Evolutionary conservation across 1,140 invertebrate species (phyloP), one percentile per base, ranked within the genome.

Genomic region (Chrysomallon squamiferum): DNA sequence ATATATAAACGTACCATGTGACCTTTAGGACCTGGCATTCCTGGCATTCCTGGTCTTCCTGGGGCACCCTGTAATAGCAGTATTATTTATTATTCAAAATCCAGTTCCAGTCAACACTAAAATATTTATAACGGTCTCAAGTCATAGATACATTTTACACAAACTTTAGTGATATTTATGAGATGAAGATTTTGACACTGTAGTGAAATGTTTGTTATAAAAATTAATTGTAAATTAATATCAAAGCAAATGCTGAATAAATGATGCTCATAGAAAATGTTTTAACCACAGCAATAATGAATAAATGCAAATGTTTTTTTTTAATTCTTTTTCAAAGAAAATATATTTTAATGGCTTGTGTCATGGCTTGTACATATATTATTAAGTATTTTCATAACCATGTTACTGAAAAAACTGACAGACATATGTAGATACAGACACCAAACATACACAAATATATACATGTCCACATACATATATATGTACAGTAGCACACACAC

Each of bases 11-110:
- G 61, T 54, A 69, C 66, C 54, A 68, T 65, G 50, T 75, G 73
- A 35, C 75, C 81, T 59, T 83, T 81, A n/a, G 57, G n/a, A 35
- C 81, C 81, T 5, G 77, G 75, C 56, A 78, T 68, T 27, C 79
- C 79, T 35, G 79, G 75, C 62, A 76, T 76, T 41, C 79, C 75
- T 13, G 69, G 58, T 13, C 64, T 11, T n/a, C 75, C 75, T 54
- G 54, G 25, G 6, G 67, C 50, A 15, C 75, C 75, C 72, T 76
- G 62, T 9, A 58, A 43, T n/a, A 32, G 47, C n/a, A 57, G 7
- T 22, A 18, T 32, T 2, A n/a, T 6, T n/a, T 35, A 18, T n/a
- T n/a, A 6, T 59, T 7, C 22, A n/a, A 30, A 2, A 41, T n/a
- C 3, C 2, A 41, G 20, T 41, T 25, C 22, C 2, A 15, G 2